Percentiles rank a stretch among this genome's conserved stretches.
These are phyloP conservation scores for Cheilosia soror DNA, from an alignment of 2,888 invertebrate genomes.

Conservation along the genomic window DNA sequence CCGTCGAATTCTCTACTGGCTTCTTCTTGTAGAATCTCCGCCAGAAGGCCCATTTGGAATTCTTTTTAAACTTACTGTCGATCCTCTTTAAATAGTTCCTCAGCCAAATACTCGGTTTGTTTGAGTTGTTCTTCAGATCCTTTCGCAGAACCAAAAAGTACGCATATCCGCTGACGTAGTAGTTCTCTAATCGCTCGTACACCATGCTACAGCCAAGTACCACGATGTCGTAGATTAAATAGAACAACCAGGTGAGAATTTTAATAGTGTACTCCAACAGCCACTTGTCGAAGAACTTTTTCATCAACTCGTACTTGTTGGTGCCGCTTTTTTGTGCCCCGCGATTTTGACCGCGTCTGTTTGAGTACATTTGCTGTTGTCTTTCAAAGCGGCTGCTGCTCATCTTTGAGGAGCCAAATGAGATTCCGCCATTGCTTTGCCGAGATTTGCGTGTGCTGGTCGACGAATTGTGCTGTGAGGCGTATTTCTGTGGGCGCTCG, in stretches of 20 bases:
- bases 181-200: constrained; percentile 80
- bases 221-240: constrained; percentile 91
- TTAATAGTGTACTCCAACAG: constrained; percentile 85
- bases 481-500: constrained; percentile 80
- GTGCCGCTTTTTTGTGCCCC: constrained; percentile 79
- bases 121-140: constrained; percentile 82
- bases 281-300: constrained; percentile 85
- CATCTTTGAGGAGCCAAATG: constrained; percentile 39
- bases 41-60: constrained; percentile 83
- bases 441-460: constrained; percentile 41
- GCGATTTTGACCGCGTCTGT: constrained; percentile 49
- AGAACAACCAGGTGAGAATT: constrained; percentile 90
- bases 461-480: constrained; percentile 77
- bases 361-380: constrained; percentile 57
- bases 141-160: constrained; percentile 80
- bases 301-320: constrained; percentile 84
- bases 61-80: constrained; percentile 82
- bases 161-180: constrained; percentile 78
- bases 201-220: constrained; percentile 87
- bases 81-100: constrained; percentile 81
- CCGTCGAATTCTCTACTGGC: constrained; percentile 81
- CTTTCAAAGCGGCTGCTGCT: constrained; percentile 40
- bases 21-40: constrained; percentile 83
- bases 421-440: constrained; percentile 49
- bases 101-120: constrained; percentile 82